phyloP scores from a whole-genome alignment of 2,113 vertebrate genomes.

The Neogobius melanostomus region DNA sequence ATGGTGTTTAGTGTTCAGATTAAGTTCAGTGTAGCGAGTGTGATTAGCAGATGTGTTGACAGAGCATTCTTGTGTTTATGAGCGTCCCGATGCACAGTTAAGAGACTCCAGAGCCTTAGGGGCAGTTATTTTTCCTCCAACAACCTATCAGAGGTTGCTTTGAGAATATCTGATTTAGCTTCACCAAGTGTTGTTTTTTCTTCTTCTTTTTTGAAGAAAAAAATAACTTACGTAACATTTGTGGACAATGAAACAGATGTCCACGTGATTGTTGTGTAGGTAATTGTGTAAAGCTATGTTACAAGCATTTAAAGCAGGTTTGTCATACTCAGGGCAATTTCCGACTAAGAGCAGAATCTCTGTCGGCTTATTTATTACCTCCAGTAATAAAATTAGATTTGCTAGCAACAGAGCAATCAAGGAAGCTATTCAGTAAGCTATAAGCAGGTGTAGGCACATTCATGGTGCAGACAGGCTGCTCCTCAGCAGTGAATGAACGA shows the following conservation, averaged over 20 bases:
- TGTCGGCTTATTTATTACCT: slow-evolving; percentile 57
- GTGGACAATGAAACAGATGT: slow-evolving; percentile 20
- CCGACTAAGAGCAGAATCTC: slow-evolving; percentile 40
- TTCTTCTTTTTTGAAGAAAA: neutral
- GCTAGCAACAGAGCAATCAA: slow-evolving; percentile 55
- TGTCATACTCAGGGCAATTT: slow-evolving; percentile 51
- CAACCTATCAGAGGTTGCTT: slow-evolving; percentile 33
- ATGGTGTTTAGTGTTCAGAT: slow-evolving; percentile 3
- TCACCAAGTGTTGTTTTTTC: slow-evolving; percentile 19
- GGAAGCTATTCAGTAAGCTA: slow-evolving; percentile 59
- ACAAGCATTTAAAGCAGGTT: slow-evolving; percentile 54
- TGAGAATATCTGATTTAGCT: too few species aligned
- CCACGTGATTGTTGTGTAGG: slow-evolving; percentile 25
- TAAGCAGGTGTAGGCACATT: slow-evolving; percentile 53
- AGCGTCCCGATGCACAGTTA: slow-evolving; percentile 23
- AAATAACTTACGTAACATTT: too few species aligned
- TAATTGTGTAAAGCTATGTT: slow-evolving; percentile 5
- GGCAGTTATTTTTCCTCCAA: slow-evolving; percentile 40
- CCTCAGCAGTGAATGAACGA: slow-evolving; percentile 20
- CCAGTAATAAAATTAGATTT: slow-evolving; percentile 66
- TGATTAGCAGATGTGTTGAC: slow-evolving; percentile 52
- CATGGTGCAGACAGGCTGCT: slow-evolving; percentile 27
- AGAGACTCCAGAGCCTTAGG: slow-evolving; percentile 39
- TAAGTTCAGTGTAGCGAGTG: slow-evolving; percentile 16
- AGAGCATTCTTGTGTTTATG: slow-evolving; percentile 32